Evolutionary conservation across 2,888 invertebrate species (phyloP).

Genomic region (Drosophila pegasa): DNA sequence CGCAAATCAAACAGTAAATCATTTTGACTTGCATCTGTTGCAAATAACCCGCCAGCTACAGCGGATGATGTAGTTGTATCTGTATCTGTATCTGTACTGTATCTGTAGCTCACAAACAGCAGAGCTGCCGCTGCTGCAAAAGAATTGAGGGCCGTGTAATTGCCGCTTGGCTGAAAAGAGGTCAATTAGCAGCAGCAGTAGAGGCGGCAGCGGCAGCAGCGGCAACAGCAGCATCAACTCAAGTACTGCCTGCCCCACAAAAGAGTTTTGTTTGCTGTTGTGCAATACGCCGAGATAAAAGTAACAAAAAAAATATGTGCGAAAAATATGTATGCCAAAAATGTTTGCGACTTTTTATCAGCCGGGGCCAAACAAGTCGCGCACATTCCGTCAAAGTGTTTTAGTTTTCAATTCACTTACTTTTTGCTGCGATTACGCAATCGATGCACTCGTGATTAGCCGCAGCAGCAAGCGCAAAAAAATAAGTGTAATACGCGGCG

Average conservation of each 20-base stretch:
- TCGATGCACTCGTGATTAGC: conserved; percentile 31
- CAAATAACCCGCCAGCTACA: conserved; percentile 58
- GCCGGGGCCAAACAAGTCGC: conserved; percentile 31
- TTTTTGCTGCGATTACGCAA: conserved; percentile 38
- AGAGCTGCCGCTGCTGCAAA: conserved; percentile 34
- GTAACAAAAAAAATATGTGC: conserved; percentile 13
- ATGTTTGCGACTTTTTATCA: conserved; percentile 24
- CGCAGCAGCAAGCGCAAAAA: not conserved
- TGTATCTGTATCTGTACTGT: conserved; percentile 34
- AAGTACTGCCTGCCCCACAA: conserved; percentile 17
- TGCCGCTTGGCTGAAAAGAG: conserved; percentile 80
- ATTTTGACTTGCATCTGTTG: conserved; percentile 71
- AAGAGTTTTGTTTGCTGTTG: conserved; percentile 49
- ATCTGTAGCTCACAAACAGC: conserved; percentile 33
- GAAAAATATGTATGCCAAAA: conserved; percentile 38
- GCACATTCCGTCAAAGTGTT: conserved; percentile 46
- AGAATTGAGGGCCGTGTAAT: conserved; percentile 73
- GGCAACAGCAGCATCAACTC: conserved; percentile 48
- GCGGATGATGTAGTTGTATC: conserved; percentile 42
- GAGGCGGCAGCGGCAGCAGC: conserved; percentile 35
- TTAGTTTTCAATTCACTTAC: conserved; percentile 34
- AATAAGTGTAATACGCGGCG: conserved; percentile 26
- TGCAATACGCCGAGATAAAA: conserved; percentile 30
- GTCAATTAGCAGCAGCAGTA: conserved; percentile 74
- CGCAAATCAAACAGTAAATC: conserved; percentile 68